Base-by-base conservation (phyloP, 2,797 vertebrate species). In the Chelidonichthys spinosus region DNA sequence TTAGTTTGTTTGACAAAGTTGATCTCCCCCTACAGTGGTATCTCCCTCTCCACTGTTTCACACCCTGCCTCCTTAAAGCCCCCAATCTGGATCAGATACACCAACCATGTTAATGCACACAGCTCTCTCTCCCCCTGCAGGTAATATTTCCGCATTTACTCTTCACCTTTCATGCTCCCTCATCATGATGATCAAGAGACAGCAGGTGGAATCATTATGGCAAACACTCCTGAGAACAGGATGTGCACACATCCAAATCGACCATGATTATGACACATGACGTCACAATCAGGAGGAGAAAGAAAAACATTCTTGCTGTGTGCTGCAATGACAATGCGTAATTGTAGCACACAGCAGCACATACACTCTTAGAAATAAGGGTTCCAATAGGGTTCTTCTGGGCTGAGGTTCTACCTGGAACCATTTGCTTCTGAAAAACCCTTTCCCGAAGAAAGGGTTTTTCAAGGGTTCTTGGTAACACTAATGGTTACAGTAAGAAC, bases 171-270 rank as follows among this genome's bases (percentile, higher is more conserved):
- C 73, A 33, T 33, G 7, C 42, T 59, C 49, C 11, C 36, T 78
- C 59, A 15, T 64, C 47, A 54, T 47, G 42, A 83, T 59, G 50
- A 85, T 85, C 63, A 68, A 69, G 64, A 83, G 43, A 70, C 71
- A 25, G 73, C 37, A 39, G 74, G 60, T 76, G 72, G 85, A 82
- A 85, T 90, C 88, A 92, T 92, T 86, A 85, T 14, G 59, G 47
- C 25, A 44, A 78, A 63, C 70, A 49, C 58, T 77, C 7, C 47
- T 25, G 65, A 81, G 79, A 67, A 75, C 68, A 77, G 83, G 82
- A 85, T 82, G 69, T 79, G 69, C 58, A 56, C 53, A 78, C 80
- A 77, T 82, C 78, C 75, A 83, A 83, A 85, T 74, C 75, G 63
- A 62, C 67, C 2, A 13, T 79, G 69, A 90, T 91, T 86, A 85